phyloP scores from a whole-genome alignment of 1,140 invertebrate genomes.

The Ceratina australensis region DNA sequence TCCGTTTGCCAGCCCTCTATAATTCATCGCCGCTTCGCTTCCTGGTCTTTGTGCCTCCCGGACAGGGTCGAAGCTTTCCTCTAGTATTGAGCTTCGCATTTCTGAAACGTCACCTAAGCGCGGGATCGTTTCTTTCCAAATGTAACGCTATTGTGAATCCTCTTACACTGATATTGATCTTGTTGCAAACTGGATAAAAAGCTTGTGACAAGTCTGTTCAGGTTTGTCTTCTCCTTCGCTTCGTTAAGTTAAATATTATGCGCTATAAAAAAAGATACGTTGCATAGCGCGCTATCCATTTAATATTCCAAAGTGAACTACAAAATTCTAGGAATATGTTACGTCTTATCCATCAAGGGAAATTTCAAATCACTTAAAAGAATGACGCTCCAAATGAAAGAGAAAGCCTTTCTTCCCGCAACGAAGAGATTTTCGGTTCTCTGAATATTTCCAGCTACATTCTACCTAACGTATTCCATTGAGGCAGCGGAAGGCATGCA shows the following conservation, averaged over 20 bases:
- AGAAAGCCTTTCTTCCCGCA: not conserved
- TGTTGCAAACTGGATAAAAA: too few relatives aligned
- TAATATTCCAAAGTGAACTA: not conserved
- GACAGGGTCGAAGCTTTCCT: conserved; percentile 1
- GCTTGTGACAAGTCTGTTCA: too few relatives aligned
- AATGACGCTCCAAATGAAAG: not conserved
- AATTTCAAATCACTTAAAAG: too few relatives aligned
- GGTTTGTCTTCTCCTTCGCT: too few relatives aligned
- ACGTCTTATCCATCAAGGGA: too few relatives aligned
- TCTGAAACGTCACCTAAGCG: not conserved
- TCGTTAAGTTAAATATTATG: too few relatives aligned
- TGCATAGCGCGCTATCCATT: too few relatives aligned
- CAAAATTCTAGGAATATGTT: not conserved
- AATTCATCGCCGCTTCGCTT: conserved; percentile 49
- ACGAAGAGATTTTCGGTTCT: conserved; percentile 7
- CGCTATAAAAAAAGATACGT: too few relatives aligned
- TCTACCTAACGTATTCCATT: conserved; percentile 70
- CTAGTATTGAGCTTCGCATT: not conserved
- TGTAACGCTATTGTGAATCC: too few relatives aligned
- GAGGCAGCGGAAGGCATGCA: conserved; percentile 48
- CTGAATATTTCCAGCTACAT: conserved; percentile 46
- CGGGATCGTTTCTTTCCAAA: not conserved
- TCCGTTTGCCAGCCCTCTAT: conserved; percentile 38
- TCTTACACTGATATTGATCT: too few relatives aligned
- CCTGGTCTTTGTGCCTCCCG: conserved; percentile 43